Conservation (phyloP, 2,888 invertebrate genomes). For the Scaptomyza flava region DNA sequence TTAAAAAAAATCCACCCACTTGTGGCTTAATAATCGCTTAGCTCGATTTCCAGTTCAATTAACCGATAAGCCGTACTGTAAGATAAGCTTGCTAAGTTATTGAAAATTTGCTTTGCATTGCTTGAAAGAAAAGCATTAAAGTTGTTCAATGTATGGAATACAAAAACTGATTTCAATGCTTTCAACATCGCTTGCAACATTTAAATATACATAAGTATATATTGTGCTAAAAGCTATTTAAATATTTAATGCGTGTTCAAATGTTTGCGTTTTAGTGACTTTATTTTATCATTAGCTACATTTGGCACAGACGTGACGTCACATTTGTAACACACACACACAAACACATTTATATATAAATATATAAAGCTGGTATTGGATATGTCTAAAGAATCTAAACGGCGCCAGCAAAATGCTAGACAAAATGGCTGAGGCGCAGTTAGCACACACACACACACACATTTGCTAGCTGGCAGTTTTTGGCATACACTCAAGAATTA, state of each 20-base stretch:
- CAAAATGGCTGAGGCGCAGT: slow-evolving; percentile 51
- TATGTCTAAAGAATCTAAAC: slow-evolving; percentile 31
- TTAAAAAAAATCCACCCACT: slow-evolving; percentile 3
- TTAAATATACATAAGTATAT: background rate
- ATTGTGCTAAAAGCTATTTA: background rate
- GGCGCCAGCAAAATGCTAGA: slow-evolving; percentile 55
- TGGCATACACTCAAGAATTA: slow-evolving; percentile 46
- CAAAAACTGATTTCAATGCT: background rate
- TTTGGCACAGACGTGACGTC: slow-evolving; percentile 24
- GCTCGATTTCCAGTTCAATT: slow-evolving; percentile 5
- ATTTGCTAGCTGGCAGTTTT: slow-evolving; percentile 40
- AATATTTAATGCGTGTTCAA: slow-evolving; percentile 4
- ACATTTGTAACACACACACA: slow-evolving; percentile 19
- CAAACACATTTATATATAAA: background rate
- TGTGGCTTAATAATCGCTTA: slow-evolving; percentile 5
- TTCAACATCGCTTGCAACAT: background rate
- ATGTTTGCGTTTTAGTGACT: slow-evolving; percentile 3
- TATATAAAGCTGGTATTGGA: slow-evolving; percentile 4
- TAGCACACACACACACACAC: slow-evolving; percentile 9
- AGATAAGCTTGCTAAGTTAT: no score
- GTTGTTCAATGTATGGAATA: no score
- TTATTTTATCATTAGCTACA: background rate
- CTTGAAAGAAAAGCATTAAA: no score
- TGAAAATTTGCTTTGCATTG: no score
- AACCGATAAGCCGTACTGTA: background rate